These are phyloP conservation scores for Xenopus petersii DNA, from an alignment of 2,797 vertebrate species.

Conservation along the genomic window DNA sequence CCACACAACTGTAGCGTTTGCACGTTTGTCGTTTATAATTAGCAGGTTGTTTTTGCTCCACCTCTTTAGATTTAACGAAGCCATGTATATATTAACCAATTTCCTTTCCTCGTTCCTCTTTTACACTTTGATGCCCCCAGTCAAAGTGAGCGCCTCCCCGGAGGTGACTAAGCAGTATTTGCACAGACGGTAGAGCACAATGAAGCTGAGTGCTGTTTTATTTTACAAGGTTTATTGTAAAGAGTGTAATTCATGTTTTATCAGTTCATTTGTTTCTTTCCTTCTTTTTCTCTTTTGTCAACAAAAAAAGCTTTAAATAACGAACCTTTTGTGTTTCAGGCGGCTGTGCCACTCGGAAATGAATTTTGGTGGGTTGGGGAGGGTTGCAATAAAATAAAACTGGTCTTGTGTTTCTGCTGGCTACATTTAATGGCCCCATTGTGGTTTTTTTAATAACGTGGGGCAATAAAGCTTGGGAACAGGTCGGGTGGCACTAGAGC, in stretches of 20 bases:
- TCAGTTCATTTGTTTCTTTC: background rate
- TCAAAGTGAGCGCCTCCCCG: slow-evolving; percentile 3
- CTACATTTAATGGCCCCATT: no score
- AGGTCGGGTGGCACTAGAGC: no score
- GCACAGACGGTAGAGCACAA: slow-evolving; percentile 53
- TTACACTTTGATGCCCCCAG: background rate
- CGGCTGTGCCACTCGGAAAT: slow-evolving; percentile 19
- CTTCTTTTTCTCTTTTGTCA: background rate
- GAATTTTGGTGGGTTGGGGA: no score
- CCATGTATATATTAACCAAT: no score
- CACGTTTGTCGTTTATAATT: no score
- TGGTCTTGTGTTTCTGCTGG: no score
- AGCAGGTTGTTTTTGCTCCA: background rate
- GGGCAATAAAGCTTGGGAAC: no score
- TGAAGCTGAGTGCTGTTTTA: background rate
- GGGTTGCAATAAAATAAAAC: no score
- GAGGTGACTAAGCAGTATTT: slow-evolving; percentile 55
- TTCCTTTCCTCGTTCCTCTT: background rate
- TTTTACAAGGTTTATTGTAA: slow-evolving; percentile 18
- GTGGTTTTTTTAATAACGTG: no score
- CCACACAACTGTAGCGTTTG: no score
- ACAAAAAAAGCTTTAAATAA: slow-evolving; percentile 38
- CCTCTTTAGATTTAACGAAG: background rate
- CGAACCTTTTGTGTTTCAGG: slow-evolving; percentile 12
- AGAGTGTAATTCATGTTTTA: background rate